Conservation (phyloP, 2,888 invertebrate genomes). For the Ichneumoninae sp. region DNA sequence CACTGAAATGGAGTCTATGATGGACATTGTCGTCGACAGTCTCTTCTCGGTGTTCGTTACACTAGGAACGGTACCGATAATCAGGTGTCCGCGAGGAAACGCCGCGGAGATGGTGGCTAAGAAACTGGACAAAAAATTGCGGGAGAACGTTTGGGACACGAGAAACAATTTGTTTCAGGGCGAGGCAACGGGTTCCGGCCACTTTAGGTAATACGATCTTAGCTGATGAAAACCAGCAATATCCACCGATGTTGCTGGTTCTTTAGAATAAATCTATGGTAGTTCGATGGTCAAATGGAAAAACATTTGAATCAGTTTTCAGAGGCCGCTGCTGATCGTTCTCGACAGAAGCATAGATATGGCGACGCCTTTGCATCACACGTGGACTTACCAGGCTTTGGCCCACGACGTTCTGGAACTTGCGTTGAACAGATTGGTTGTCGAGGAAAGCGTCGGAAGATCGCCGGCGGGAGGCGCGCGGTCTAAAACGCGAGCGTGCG, state of each 20-base stretch:
- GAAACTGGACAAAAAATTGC: conserved; percentile 97
- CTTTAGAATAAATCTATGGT: not conserved
- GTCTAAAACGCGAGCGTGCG: conserved; percentile 94
- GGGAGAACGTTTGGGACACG: conserved; percentile 98
- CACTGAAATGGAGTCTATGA: conserved; percentile 96
- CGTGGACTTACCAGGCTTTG: conserved; percentile 99
- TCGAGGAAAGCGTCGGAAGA: conserved; percentile 87
- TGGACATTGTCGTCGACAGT: conserved; percentile 97
- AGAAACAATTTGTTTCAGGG: conserved; percentile 97
- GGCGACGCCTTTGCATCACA: conserved; percentile 99
- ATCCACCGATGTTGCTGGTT: not conserved
- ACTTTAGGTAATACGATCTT: conserved; percentile 84
- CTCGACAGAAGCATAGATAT: conserved; percentile 98
- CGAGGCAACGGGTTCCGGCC: conserved; percentile 90
- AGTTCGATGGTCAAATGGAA: conserved; percentile 21
- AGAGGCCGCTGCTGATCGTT: conserved; percentile 95
- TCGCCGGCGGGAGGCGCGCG: conserved; percentile 88
- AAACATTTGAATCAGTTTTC: conserved; percentile 88
- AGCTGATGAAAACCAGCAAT: not conserved
- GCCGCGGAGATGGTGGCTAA: conserved; percentile 99
- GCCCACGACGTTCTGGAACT: conserved; percentile 98
- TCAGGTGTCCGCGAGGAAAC: conserved; percentile 95
- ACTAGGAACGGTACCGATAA: conserved; percentile 89
- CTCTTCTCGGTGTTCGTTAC: conserved; percentile 99
- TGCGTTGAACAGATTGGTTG: conserved; percentile 92